Percentiles rank a stretch among this genome's conserved stretches.
Evolutionary conservation across 2,113 vertebrate species (phyloP).

Genomic region (Chitala chitala): DNA sequence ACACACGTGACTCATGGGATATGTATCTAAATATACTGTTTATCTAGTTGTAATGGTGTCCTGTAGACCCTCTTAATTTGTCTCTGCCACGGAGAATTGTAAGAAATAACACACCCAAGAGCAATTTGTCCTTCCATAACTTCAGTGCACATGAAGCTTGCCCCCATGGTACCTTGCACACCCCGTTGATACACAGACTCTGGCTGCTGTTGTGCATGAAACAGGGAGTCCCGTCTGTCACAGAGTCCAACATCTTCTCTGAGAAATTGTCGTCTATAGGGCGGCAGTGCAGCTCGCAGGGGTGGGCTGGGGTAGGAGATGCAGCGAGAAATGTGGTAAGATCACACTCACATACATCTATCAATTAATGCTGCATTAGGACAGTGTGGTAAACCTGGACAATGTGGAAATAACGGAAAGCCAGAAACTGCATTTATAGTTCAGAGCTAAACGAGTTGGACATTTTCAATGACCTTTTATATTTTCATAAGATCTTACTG

Average conservation of each 20-base stretch:
- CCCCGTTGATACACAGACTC: conserved; percentile 93
- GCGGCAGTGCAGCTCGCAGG: conserved; percentile 89
- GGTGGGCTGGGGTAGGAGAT: conserved; percentile 62
- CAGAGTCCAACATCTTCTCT: conserved; percentile 91
- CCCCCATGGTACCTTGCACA: conserved; percentile 95
- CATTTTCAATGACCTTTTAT: too few relatives aligned
- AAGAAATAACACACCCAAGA: too few relatives aligned
- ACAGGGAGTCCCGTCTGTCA: conserved; percentile 90
- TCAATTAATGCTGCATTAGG: too few relatives aligned
- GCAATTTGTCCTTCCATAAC: neutral
- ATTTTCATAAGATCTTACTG: too few relatives aligned
- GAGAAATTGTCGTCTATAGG: conserved; percentile 77
- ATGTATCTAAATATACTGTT: neutral
- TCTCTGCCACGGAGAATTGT: too few relatives aligned
- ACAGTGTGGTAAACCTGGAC: too few relatives aligned
- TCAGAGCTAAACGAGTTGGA: too few relatives aligned
- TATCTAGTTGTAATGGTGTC: too few relatives aligned
- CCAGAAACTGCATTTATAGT: too few relatives aligned
- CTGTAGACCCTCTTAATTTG: too few relatives aligned
- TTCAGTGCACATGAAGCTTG: conserved; percentile 14
- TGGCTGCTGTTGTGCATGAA: conserved; percentile 80
- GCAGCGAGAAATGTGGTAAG: neutral
- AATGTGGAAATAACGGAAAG: too few relatives aligned
- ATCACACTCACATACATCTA: too few relatives aligned
- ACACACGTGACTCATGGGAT: neutral